Evolutionary conservation across 2,888 invertebrate species (phyloP), one percentile per base, ranked within the genome.

Genomic region (Pammene fasciana): DNA sequence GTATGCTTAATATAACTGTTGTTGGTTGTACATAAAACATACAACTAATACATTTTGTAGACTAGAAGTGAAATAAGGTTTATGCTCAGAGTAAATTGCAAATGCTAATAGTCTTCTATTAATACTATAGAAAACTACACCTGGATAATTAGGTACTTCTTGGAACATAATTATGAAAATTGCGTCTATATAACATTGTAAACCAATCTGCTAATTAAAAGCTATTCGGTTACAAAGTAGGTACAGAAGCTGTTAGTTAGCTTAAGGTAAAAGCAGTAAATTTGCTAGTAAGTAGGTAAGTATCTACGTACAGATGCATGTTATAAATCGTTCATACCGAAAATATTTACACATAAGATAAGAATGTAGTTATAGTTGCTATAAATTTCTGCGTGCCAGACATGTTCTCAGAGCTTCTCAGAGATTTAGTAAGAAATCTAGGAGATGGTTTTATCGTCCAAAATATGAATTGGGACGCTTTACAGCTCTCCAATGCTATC

Each of bases 121-220:
- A 55, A 8, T 18, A 57, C 41, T 43, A 57, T 43, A 57, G 18
- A 43, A 13, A n/a, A 13, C 4, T 61, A 41, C 26, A 26, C 26
- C 26, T 26, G 4, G 26, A 26, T 57, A 57, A 16, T 41, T 54
- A 54, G 18, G 41, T 34, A 46, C 38, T 16, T 13, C 61, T 48
- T 61, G 48, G 61, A n/a, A 41, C 16, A 50, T 9, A 48, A 50
- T 16, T 38, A 52, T 26, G 62, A 50, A 18, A 62, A 62, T 52
- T 62, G 50, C 62, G 18, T 10, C n/a, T 52, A 41, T 52, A 62
- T 50, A 38, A 48, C 36, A 61, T 48, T 61, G 48, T 61, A 46
- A 38, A 48, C 16, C 45, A 36, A 36, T 36, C 48, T 36, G 1
- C 61, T 50, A 10, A 62, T 62, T 50, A 52, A 38, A 62, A 62